Conservation (phyloP, 2,888 invertebrate genomes). For the Cerceris rybyensis region DNA sequence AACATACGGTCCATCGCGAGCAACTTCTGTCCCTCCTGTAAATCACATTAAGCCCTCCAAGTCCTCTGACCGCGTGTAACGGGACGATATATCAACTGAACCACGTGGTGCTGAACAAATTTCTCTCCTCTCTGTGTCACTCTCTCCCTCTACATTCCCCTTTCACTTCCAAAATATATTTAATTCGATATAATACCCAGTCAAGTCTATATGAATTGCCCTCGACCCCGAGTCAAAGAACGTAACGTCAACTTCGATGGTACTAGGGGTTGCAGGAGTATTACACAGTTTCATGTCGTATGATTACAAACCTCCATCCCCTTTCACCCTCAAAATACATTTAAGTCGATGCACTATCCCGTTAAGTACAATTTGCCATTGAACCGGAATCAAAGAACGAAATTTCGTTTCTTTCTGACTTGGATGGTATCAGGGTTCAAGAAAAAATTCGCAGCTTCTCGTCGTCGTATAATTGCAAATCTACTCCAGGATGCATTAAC, state of each 20-base stretch:
- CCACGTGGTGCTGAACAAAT: slow-evolving; percentile 50
- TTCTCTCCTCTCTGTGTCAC: slow-evolving; percentile 40
- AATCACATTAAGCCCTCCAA: slow-evolving; percentile 68
- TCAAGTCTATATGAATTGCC: slow-evolving; percentile 32
- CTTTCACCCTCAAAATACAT: slow-evolving; percentile 15
- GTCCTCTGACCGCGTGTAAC: slow-evolving; percentile 60
- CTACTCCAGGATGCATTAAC: too few relatives aligned
- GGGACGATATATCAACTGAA: slow-evolving; percentile 60
- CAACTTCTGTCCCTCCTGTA: slow-evolving; percentile 64
- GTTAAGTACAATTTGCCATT: slow-evolving; percentile 27
- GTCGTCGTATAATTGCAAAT: too few relatives aligned
- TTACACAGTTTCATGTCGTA: too few relatives aligned
- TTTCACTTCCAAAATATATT: slow-evolving; percentile 19
- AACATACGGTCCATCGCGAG: slow-evolving; percentile 64
- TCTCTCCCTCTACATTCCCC: background rate
- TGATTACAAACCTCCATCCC: background rate
- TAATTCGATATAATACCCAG: slow-evolving; percentile 37
- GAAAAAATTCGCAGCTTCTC: too few relatives aligned
- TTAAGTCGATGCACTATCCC: slow-evolving; percentile 38
- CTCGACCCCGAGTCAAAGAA: background rate
- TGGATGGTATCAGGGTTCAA: too few relatives aligned
- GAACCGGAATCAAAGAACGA: background rate
- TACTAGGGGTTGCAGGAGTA: too few relatives aligned
- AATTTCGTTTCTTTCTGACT: too few relatives aligned
- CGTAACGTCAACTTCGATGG: too few relatives aligned